Evolutionary conservation across 64 coral and sea anemone genomes (phyloP).

Genomic region (Trachythela sp.): DNA sequence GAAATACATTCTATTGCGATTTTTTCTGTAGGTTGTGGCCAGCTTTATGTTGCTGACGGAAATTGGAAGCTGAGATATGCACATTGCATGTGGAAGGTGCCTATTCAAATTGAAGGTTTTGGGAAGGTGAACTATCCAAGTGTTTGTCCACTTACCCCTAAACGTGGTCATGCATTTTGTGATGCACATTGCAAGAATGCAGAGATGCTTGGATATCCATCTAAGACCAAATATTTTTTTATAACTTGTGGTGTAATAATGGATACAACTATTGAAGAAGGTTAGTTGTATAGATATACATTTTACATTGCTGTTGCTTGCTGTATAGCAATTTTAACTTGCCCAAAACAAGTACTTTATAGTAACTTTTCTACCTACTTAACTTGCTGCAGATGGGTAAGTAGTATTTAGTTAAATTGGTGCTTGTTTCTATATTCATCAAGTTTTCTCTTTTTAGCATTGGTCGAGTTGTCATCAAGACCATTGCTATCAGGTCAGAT

Average conservation of each 20-base stretch:
- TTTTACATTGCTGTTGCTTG: background rate
- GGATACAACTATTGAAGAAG: background rate
- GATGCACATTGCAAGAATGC: background rate
- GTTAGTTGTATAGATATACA: background rate
- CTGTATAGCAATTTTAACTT: background rate
- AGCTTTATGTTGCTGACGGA: background rate
- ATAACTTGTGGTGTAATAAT: background rate
- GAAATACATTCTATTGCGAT: background rate
- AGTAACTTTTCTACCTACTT: background rate
- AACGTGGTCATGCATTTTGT: background rate
- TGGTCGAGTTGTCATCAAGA: too few relatives aligned
- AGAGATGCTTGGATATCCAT: background rate
- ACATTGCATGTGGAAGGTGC: too few relatives aligned
- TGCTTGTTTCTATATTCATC: too few relatives aligned
- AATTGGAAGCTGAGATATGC: background rate
- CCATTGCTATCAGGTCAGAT: too few relatives aligned
- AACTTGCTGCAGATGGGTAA: background rate
- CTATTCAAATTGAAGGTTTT: too few relatives aligned
- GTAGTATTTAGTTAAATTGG: too few relatives aligned
- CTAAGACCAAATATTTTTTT: background rate
- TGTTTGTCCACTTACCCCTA: background rate
- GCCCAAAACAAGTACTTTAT: too few relatives aligned
- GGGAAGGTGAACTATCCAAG: too few relatives aligned
- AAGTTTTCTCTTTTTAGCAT: too few relatives aligned
- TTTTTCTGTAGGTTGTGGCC: background rate